Percentiles rank a stretch among this genome's conserved stretches.
Evolutionary conservation across 2,888 invertebrate genomes (phyloP).

Genomic region (Drosophila peninsularis): DNA sequence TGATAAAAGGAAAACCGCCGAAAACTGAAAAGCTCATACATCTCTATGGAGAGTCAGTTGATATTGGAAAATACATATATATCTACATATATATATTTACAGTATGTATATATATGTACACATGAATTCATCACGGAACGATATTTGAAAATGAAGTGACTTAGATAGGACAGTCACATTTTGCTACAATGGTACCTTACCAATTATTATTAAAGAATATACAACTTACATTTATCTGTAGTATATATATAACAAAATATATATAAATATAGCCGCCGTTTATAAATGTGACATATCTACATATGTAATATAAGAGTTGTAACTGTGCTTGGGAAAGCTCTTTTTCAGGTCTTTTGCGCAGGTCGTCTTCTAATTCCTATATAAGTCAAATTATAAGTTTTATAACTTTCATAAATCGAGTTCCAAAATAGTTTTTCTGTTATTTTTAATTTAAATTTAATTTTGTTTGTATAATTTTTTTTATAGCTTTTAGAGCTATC

Average conservation of each 20-base stretch:
- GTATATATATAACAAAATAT: slow-evolving; percentile 1
- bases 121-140: too few species aligned
- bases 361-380: slow-evolving; percentile 6
- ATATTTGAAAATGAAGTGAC: neutral
- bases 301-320: slow-evolving; percentile 42
- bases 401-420: neutral
- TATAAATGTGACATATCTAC: slow-evolving; percentile 17
- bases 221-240: neutral
- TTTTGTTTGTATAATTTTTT: neutral
- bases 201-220: slow-evolving; percentile 3
- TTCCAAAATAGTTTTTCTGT: neutral
- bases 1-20: slow-evolving; percentile 26
- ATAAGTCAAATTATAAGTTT: neutral
- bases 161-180: too few species aligned
- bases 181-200: neutral
- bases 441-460: neutral
- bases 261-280: slow-evolving; percentile 32
- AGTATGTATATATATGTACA: neutral
- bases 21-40: slow-evolving; percentile 38
- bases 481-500: neutral
- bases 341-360: slow-evolving; percentile 20
- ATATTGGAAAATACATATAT: slow-evolving; percentile 11
- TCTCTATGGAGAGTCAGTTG: slow-evolving; percentile 21
- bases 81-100: neutral
- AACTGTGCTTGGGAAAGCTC: slow-evolving; percentile 39